Percentiles rank a stretch among this genome's conserved stretches.
Conservation (phyloP, 2,797 vertebrate species). For the Microctenopoma stevenorrisi region DNA sequence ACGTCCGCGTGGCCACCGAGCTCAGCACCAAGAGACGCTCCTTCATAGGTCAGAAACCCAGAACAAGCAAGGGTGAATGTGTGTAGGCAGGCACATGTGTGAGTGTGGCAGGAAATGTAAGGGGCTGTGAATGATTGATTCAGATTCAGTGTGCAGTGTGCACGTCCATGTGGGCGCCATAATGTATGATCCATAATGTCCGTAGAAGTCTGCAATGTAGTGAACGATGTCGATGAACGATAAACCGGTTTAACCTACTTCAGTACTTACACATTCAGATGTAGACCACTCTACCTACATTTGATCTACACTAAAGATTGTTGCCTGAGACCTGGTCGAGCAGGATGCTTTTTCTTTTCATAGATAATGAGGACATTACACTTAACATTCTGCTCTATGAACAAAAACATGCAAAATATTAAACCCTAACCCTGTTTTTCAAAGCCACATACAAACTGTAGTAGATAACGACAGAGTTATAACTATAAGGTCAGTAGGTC, state of each 20-base stretch:
- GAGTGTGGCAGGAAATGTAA: neutral
- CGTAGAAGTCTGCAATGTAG: no score
- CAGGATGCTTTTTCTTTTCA: neutral
- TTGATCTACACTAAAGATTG: neutral
- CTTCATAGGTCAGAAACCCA: constrained; percentile 89
- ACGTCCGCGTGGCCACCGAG: constrained; percentile 88
- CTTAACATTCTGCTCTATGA: neutral
- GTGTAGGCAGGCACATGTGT: constrained; percentile 1
- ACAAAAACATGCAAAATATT: neutral
- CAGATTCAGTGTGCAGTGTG: no score
- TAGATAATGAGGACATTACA: neutral
- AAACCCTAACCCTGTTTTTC: neutral
- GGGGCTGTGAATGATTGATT: neutral
- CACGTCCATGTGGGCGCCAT: no score
- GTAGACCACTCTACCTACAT: neutral
- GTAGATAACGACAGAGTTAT: neutral
- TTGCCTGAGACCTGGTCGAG: neutral
- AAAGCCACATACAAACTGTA: neutral
- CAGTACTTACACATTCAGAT: neutral
- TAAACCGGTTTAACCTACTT: neutral
- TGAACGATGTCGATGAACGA: no score
- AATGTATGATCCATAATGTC: no score
- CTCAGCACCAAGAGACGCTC: constrained; percentile 89
- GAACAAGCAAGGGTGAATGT: neutral
- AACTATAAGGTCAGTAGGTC: no score